phyloP scores from a whole-genome alignment of 2,113 vertebrate species.

The Seriola aureovittata region DNA sequence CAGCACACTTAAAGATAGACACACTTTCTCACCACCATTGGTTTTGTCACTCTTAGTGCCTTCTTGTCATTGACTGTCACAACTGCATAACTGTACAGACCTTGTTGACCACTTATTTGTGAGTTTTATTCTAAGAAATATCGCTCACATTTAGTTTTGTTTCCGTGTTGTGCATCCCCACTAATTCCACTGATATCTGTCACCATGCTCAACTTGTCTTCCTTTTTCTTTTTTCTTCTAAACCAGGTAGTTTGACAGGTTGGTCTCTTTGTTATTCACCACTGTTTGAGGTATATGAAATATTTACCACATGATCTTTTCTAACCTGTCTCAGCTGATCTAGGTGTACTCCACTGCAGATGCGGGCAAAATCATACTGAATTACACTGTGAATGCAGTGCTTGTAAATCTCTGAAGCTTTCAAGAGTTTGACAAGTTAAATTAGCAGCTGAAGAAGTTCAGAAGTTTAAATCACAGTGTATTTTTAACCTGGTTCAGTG shows the following conservation, averaged over 20 bases:
- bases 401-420: slow-evolving; percentile 18
- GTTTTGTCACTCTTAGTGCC: background rate
- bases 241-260: slow-evolving; percentile 15
- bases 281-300: slow-evolving; percentile 57
- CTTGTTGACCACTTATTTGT: background rate
- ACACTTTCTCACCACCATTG: background rate
- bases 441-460: slow-evolving; percentile 42
- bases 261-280: slow-evolving; percentile 55
- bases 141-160: background rate
- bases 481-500: slow-evolving; percentile 46
- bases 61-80: background rate
- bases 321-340: slow-evolving; percentile 37
- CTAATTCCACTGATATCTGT: slow-evolving; percentile 14
- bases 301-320: slow-evolving; percentile 60
- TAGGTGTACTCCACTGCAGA: slow-evolving; percentile 36
- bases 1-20: background rate
- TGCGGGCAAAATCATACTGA: background rate
- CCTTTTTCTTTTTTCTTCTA: slow-evolving; percentile 13
- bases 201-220: background rate
- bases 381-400: background rate
- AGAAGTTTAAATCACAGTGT: slow-evolving; percentile 37
- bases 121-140: background rate
- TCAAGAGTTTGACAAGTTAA: slow-evolving; percentile 36
- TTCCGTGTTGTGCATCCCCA: background rate
- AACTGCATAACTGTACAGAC: background rate